Base-by-base conservation (phyloP, 2,888 invertebrate genomes). In the Cerastis leucographa region DNA sequence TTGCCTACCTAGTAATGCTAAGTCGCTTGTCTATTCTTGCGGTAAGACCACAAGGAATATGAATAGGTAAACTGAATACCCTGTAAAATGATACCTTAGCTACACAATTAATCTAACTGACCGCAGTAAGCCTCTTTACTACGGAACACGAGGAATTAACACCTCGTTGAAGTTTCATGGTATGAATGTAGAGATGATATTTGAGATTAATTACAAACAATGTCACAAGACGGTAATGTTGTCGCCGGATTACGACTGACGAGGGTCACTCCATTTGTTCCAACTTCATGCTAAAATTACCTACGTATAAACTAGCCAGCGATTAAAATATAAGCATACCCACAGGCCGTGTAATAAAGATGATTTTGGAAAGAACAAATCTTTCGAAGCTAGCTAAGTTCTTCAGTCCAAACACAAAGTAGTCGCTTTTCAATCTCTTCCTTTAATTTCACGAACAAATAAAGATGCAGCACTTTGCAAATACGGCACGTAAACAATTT, bases 241-340 rank as follows among this genome's bases (percentile, higher is more conserved):
- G 92, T 92, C 91, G 87, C 84, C 90, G 89, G 90, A 91, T 92
- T 92, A 93, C 90, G 90, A 77, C 84, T 93, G 94, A 94, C 89
- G 90, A 93, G 93, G 94, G 94, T 94, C 91, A 89, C 87, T 88
- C 76, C 91, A 91, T 93, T 93, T 93, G 91, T 91, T 90, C 85
- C 69, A 87, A 89, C 88, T 88, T 87, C 87, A 87, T 84, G 85
- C 78, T 87, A 90, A 87, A 89, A 78, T 81, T 77, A 78, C 25
- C 54, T 35, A 80, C 68, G 70, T 76, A 79, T 81, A 83, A 84
- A 81, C 78, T 81, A 88, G 77, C 59, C 42, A 40, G 84, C 51
- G 69, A 78, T 81, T 76, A 75, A 78, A 83, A 73, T 78, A 54
- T 42, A 73, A 72, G 25, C 49, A n/a, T 35, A 74, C n/a, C 12